Percentiles rank a stretch among this genome's conserved stretches.
Conservation (phyloP, 37 sponge, comb jelly and placozoan species). For the Oopsacas minuta region DNA sequence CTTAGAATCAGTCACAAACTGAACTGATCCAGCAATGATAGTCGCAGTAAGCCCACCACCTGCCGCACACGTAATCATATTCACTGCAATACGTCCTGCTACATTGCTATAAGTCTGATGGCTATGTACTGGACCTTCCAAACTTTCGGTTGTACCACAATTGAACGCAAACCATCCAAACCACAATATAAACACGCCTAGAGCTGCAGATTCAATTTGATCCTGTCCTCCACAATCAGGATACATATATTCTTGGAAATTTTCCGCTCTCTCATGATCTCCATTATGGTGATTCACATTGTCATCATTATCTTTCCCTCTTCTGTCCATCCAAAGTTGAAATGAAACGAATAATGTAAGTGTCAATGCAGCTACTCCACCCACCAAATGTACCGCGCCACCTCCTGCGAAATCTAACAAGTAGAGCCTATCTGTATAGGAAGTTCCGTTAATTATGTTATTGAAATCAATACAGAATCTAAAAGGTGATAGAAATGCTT, state of each 20-base stretch:
- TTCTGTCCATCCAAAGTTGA: background rate
- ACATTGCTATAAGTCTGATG: slow-evolving; percentile 26
- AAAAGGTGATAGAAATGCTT: slow-evolving; percentile 24
- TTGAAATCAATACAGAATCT: slow-evolving; percentile 23
- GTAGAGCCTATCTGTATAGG: slow-evolving; percentile 32
- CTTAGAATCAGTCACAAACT: slow-evolving; percentile 26
- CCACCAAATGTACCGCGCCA: slow-evolving; percentile 78
- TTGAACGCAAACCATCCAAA: slow-evolving; percentile 91
- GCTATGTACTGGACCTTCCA: slow-evolving; percentile 28
- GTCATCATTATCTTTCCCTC: background rate
- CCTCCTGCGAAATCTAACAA: slow-evolving; percentile 83
- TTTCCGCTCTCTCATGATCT: background rate
- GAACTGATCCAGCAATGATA: slow-evolving; percentile 64
- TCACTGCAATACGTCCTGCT: slow-evolving; percentile 61
- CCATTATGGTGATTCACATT: background rate
- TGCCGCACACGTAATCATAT: slow-evolving; percentile 69
- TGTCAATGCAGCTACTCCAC: slow-evolving; percentile 13
- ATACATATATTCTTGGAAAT: slow-evolving; percentile 71
- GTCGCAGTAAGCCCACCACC: slow-evolving; percentile 55
- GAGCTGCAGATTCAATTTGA: slow-evolving; percentile 55
- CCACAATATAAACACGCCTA: slow-evolving; percentile 87
- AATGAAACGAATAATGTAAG: slow-evolving; percentile 12
- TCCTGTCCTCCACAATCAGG: slow-evolving; percentile 55
- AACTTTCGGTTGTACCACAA: slow-evolving; percentile 80
- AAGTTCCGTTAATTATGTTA: background rate